phyloP scores from a whole-genome alignment of 2,113 vertebrate genomes.

The Xiphophorus hellerii region DNA sequence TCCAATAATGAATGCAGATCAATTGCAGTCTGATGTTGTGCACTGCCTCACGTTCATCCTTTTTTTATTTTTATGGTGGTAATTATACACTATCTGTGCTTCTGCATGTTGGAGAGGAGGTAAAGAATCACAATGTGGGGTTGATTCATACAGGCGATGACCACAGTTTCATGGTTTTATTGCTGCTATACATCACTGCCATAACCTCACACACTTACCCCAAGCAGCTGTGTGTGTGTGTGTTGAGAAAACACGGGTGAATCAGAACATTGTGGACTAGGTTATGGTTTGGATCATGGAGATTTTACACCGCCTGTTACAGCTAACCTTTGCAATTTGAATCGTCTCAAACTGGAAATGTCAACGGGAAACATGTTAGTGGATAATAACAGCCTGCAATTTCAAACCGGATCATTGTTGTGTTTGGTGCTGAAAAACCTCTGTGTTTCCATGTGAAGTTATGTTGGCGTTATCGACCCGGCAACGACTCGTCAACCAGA shows the following conservation, averaged over 20 bases:
- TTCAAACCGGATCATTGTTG: not conserved
- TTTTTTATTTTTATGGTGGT: conserved; percentile 64
- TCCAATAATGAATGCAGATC: conserved; percentile 72
- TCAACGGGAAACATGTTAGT: not conserved
- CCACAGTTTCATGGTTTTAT: conserved; percentile 53
- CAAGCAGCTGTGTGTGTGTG: conserved; percentile 11
- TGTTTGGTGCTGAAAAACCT: not conserved
- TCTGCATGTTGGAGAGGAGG: conserved; percentile 20
- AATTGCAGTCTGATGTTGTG: conserved; percentile 57
- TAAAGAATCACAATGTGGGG: not conserved
- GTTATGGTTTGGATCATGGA: not conserved
- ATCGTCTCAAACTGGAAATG: not conserved
- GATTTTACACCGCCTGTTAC: not conserved
- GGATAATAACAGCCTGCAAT: not conserved
- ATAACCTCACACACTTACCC: conserved; percentile 4
- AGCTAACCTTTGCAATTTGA: not conserved
- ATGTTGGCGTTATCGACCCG: no score
- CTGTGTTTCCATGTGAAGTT: no score
- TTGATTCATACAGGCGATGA: not conserved
- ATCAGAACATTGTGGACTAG: not conserved
- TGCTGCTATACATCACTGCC: conserved; percentile 63
- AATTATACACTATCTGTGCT: conserved; percentile 30
- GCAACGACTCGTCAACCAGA: no score
- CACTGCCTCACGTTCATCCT: conserved; percentile 52
- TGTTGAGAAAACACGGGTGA: not conserved